phyloP scores from a whole-genome alignment of 1,140 invertebrate genomes.

The Drosophila parvula region DNA sequence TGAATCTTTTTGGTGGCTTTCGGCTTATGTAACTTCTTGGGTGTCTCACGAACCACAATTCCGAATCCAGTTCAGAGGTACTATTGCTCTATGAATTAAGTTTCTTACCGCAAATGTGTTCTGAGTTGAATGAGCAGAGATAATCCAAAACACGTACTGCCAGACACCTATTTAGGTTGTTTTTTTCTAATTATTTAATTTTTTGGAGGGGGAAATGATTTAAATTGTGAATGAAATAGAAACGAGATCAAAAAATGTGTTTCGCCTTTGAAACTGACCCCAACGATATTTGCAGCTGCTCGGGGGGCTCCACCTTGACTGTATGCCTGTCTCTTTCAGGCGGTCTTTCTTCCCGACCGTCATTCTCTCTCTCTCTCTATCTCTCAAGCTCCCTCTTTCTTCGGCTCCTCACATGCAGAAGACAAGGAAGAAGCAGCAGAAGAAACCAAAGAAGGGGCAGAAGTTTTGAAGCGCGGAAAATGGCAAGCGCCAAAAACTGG shows the following conservation, averaged over 20 bases:
- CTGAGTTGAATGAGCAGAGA: conserved; percentile 41
- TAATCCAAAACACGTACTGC: conserved; percentile 77
- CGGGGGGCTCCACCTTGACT: conserved; percentile 29
- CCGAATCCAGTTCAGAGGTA: conserved; percentile 22
- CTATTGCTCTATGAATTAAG: conserved; percentile 28
- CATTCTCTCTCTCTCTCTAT: background rate
- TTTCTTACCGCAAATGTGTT: conserved; percentile 49
- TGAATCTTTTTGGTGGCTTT: conserved; percentile 20
- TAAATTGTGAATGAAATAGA: conserved; percentile 18
- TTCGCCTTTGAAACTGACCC: conserved; percentile 37
- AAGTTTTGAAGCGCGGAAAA: conserved; percentile 73
- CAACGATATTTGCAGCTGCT: conserved; percentile 45
- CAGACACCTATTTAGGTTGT: conserved; percentile 6
- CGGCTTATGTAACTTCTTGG: conserved; percentile 31
- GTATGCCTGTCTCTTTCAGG: conserved; percentile 10
- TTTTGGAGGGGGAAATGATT: conserved; percentile 2
- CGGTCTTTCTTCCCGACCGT: conserved; percentile 22
- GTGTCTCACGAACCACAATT: conserved; percentile 33
- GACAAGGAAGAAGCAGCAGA: conserved; percentile 21
- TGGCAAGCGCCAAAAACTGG: conserved; percentile 81
- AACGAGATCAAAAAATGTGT: conserved; percentile 24
- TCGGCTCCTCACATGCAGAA: conserved; percentile 25
- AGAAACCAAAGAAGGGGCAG: conserved; percentile 42
- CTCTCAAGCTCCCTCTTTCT: conserved; percentile 17
- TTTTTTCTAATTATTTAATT: conserved; percentile 37